These are phyloP conservation scores for Collichthys lucidus DNA, from an alignment of 2,113 vertebrate species.

Conservation along the genomic window DNA sequence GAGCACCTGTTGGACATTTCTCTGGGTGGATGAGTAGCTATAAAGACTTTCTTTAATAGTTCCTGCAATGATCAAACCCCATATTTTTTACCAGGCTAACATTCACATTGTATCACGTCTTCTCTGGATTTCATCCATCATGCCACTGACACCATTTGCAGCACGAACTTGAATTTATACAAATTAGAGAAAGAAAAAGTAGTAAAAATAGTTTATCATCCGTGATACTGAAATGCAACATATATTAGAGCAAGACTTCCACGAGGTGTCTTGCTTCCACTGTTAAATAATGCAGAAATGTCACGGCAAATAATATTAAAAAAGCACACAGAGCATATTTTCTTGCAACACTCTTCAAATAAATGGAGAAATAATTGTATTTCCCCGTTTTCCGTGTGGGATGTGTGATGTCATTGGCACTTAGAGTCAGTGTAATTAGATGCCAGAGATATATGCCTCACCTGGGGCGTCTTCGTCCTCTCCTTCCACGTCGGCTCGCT, in stretches of 20 bases:
- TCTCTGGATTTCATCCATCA: not conserved
- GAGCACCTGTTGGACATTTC: slow-evolving; percentile 22
- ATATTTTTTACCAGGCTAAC: not conserved
- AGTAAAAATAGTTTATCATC: not conserved
- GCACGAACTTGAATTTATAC: not conserved
- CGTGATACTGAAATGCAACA: not conserved
- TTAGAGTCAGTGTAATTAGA: slow-evolving; percentile 72
- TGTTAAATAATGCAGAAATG: slow-evolving; percentile 36
- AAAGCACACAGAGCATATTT: not conserved
- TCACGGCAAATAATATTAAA: slow-evolving; percentile 17
- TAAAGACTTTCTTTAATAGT: not conserved
- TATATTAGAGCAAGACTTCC: not conserved
- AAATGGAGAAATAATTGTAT: slow-evolving; percentile 70
- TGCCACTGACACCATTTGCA: not conserved
- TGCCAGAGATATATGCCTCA: slow-evolving; percentile 57
- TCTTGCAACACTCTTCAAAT: slow-evolving; percentile 28
- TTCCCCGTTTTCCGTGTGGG: slow-evolving; percentile 46
- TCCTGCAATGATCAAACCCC: not conserved
- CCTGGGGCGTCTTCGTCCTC: slow-evolving; percentile 54
- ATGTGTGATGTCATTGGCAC: slow-evolving; percentile 63
- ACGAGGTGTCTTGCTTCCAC: not conserved
- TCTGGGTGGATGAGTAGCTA: not conserved
- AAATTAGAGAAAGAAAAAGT: not conserved
- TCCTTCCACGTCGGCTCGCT: slow-evolving; percentile 30
- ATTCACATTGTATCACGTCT: not conserved